Conservation (phyloP, 2,797 vertebrate species). For the Erithacus rubecula region DNA sequence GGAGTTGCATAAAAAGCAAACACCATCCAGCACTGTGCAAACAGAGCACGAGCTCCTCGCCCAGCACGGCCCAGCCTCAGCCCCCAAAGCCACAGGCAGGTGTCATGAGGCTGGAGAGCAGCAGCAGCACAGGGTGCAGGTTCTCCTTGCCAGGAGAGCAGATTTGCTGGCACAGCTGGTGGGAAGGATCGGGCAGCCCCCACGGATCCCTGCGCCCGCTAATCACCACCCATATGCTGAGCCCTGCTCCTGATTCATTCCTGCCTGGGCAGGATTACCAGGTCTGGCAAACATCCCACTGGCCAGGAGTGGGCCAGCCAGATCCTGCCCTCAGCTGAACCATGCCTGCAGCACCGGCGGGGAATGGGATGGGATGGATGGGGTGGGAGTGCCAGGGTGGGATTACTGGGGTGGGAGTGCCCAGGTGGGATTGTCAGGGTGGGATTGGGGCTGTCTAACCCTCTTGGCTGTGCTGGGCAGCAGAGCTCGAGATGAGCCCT, state of each 20-base stretch:
- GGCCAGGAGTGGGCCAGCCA: fast-evolving
- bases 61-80: not conserved
- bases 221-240: not conserved
- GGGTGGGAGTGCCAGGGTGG: not conserved
- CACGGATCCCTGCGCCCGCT: fast-evolving
- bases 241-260: not conserved
- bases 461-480: not conserved
- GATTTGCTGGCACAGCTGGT: not conserved
- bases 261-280: conserved; percentile 12
- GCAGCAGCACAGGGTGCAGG: not conserved
- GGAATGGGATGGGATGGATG: fast-evolving
- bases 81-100: not conserved
- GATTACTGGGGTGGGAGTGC: not conserved
- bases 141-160: not conserved
- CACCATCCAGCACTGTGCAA: not conserved
- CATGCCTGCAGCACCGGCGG: fast-evolving
- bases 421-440: not conserved
- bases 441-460: fast-evolving
- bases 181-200: not conserved
- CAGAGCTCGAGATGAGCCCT: not conserved
- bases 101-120: fast-evolving
- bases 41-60: not conserved
- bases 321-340: not conserved
- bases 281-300: not conserved
- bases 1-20: not conserved